Conservation (phyloP, 1,140 invertebrate genomes). For the Fopius arisanus region DNA sequence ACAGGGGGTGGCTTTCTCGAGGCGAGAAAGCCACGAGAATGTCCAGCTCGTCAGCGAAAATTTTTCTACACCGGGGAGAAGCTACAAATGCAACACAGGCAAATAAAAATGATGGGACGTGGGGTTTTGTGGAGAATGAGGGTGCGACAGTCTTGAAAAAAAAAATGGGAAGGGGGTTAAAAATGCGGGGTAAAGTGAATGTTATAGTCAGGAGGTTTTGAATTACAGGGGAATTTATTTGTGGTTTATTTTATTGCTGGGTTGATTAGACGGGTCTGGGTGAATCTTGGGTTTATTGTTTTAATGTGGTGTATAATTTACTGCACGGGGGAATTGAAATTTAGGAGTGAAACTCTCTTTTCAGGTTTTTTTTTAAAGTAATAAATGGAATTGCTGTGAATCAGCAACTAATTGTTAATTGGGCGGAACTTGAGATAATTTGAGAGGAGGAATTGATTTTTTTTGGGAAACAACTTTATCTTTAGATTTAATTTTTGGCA, state of each 20-base stretch:
- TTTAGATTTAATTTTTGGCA: no score
- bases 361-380: no score
- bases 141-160: neutral
- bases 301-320: no score
- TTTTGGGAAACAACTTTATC: no score
- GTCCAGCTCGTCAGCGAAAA: conserved; percentile 12
- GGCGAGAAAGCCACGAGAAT: conserved; percentile 9
- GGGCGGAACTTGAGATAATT: no score
- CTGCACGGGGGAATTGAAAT: no score
- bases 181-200: conserved; percentile 11
- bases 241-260: neutral
- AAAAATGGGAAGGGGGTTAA: neutral
- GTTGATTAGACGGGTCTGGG: neutral
- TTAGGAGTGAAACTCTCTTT: no score
- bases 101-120: conserved; percentile 8
- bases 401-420: no score
- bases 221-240: neutral
- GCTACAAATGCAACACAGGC: neutral
- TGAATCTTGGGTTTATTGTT: neutral
- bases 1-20: neutral
- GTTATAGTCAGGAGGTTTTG: neutral
- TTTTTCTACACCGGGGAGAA: neutral
- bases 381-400: no score
- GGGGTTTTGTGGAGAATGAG: conserved; percentile 8
- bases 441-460: no score